Percentiles rank a stretch among this genome's conserved stretches.
phyloP scores from a whole-genome alignment of 2,797 vertebrate species.

The Sebastes vulpes region DNA sequence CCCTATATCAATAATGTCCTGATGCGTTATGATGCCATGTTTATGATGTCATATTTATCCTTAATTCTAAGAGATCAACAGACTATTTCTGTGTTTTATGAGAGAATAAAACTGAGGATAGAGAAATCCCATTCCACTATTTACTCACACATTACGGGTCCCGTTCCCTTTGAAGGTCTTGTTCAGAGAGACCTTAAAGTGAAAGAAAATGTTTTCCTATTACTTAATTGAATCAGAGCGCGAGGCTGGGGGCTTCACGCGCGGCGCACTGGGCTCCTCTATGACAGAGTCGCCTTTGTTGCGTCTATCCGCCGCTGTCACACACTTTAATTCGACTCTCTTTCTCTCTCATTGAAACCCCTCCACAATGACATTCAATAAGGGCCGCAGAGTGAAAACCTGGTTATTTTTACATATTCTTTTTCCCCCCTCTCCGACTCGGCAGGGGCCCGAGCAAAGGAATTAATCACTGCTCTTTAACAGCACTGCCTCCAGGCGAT shows the following conservation, averaged over 20 bases:
- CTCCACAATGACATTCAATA: conserved; percentile 99
- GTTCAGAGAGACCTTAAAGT: conserved; percentile 95
- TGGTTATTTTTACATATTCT: conserved; percentile 99
- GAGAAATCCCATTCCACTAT: conserved; percentile 55
- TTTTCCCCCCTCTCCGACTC: conserved; percentile 86
- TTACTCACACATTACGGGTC: conserved; percentile 71
- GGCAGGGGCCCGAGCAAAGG: conserved; percentile 92
- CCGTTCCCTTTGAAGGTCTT: conserved; percentile 90
- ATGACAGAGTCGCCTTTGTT: conserved; percentile 99
- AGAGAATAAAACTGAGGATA: not conserved
- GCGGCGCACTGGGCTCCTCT: conserved; percentile 94
- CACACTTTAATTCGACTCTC: conserved; percentile 99
- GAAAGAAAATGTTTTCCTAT: conserved; percentile 99
- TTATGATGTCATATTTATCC: not conserved
- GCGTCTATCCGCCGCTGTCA: conserved; percentile 99
- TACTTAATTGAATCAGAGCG: conserved; percentile 99
- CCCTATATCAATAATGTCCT: not conserved
- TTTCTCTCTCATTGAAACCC: conserved; percentile 99
- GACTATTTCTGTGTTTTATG: not conserved
- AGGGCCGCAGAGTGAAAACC: conserved; percentile 97
- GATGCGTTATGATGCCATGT: not conserved
- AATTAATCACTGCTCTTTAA: conserved; percentile 95
- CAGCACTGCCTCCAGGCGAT: conserved; percentile 89
- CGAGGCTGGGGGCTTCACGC: conserved; percentile 96
- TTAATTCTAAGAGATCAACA: not conserved